Conservation (phyloP, 1,140 invertebrate genomes). For the Uloborus diversus region DNA sequence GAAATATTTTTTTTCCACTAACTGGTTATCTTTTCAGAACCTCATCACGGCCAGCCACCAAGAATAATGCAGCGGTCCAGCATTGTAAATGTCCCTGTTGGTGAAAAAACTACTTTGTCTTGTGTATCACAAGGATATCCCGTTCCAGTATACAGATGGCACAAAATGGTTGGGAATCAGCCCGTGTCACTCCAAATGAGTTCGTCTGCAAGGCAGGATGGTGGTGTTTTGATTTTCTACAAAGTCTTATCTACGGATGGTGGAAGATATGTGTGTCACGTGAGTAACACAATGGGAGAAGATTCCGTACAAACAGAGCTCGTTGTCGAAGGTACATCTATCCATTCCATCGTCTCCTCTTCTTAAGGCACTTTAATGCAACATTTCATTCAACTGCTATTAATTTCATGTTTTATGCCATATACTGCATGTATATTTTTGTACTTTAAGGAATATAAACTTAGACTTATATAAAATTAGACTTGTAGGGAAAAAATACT, state of each 20-base stretch:
- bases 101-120: constrained; percentile 67
- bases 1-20: neutral
- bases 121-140: constrained; percentile 83
- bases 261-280: constrained; percentile 59
- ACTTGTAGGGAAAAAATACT: too few species aligned
- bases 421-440: too few species aligned
- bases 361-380: too few species aligned
- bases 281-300: constrained; percentile 60
- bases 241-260: constrained; percentile 44
- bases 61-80: constrained; percentile 41
- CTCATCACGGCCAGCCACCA: constrained; percentile 56
- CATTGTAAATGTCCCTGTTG: constrained; percentile 5
- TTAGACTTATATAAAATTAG: too few species aligned
- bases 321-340: constrained; percentile 58
- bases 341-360: neutral
- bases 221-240: constrained; percentile 55
- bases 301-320: constrained; percentile 60
- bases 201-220: constrained; percentile 43
- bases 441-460: too few species aligned
- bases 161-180: constrained; percentile 25
- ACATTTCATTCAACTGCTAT: too few species aligned
- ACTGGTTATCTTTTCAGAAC: constrained; percentile 45
- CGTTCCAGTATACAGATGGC: constrained; percentile 73
- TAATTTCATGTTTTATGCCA: too few species aligned
- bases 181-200: constrained; percentile 16